phyloP scores from a whole-genome alignment of 2,888 invertebrate genomes.

The Tetranychus piercei region DNA sequence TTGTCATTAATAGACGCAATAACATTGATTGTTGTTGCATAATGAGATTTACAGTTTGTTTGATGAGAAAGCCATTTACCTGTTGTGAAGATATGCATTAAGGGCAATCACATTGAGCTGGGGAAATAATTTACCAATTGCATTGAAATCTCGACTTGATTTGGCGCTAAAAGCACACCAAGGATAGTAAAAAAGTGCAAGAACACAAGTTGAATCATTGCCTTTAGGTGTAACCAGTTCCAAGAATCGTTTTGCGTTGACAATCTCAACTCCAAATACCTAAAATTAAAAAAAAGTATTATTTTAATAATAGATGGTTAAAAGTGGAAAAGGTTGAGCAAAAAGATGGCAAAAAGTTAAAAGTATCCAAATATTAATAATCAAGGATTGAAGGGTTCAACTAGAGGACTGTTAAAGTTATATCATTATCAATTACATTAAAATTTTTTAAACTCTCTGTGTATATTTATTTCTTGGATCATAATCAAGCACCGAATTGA shows the following conservation, averaged over 20 bases:
- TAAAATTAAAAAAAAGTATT: not conserved
- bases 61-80: slow-evolving; percentile 31
- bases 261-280: not conserved
- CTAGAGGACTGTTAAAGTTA: no score
- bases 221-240: slow-evolving; percentile 5
- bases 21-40: no score
- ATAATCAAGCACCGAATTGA: slow-evolving; percentile 21
- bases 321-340: not conserved
- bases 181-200: slow-evolving; percentile 71
- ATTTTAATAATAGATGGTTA: not conserved
- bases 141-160: slow-evolving; percentile 76
- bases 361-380: no score
- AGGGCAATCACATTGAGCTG: slow-evolving; percentile 69
- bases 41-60: no score
- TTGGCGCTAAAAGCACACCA: slow-evolving; percentile 76
- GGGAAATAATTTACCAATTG: slow-evolving; percentile 66
- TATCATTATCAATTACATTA: no score
- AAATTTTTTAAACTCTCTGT: no score
- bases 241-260: slow-evolving; percentile 12
- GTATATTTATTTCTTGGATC: slow-evolving; percentile 16
- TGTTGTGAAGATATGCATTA: slow-evolving; percentile 62
- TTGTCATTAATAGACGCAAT: no score
- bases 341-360: no score
- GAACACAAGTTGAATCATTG: slow-evolving; percentile 36
- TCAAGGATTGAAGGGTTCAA: no score